These are phyloP conservation scores for Hoplodrina blanda DNA, from an alignment of 2,888 invertebrate species.

Conservation along the genomic window DNA sequence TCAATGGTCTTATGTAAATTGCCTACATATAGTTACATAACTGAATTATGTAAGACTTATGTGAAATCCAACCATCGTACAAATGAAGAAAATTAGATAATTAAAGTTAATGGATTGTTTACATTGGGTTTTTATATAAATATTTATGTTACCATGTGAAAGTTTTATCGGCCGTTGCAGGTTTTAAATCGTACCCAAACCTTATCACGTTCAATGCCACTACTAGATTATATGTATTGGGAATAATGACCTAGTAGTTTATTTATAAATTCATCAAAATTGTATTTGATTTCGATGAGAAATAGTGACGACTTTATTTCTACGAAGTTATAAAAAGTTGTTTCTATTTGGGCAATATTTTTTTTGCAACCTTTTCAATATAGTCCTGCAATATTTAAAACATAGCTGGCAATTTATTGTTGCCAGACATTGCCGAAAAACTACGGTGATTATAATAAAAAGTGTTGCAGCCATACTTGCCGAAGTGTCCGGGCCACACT, in stretches of 20 bases:
- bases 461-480: too few species aligned
- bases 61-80: slow-evolving; percentile 30
- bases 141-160: slow-evolving; percentile 45
- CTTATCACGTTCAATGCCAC: background rate
- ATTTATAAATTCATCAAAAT: background rate
- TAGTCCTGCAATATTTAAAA: too few species aligned
- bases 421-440: too few species aligned
- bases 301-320: background rate
- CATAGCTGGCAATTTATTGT: too few species aligned
- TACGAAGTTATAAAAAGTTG: background rate
- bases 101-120: slow-evolving; percentile 41
- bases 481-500: too few species aligned
- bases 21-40: slow-evolving; percentile 43
- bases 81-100: slow-evolving; percentile 25
- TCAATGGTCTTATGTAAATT: slow-evolving; percentile 40
- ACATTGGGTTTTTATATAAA: slow-evolving; percentile 40
- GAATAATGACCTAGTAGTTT: background rate
- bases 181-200: slow-evolving; percentile 15
- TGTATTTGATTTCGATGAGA: background rate
- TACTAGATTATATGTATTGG: background rate
- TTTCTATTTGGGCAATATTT: too few species aligned
- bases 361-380: too few species aligned
- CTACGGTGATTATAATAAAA: too few species aligned
- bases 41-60: slow-evolving; percentile 46
- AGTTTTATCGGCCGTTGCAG: slow-evolving; percentile 28